A percentile compares a stretch with the other conserved stretches of the same genome.
phyloP scores from a whole-genome alignment of 2,888 invertebrate species.

The Pollenia angustigena region DNA sequence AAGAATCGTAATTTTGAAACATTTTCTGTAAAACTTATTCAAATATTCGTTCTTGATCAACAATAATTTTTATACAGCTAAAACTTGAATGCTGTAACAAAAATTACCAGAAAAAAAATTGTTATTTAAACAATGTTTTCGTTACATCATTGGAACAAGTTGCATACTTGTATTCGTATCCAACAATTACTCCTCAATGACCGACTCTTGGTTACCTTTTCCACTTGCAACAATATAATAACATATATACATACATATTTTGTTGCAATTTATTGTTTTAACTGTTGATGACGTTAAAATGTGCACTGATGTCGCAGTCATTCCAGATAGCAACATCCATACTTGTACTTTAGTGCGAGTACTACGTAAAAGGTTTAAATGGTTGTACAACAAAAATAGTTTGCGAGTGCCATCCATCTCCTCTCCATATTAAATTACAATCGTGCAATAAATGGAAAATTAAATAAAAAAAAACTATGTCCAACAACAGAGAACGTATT shows the following conservation, averaged over 20 bases:
- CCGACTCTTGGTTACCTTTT: neutral
- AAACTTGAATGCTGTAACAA: conserved; percentile 2
- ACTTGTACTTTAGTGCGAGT: neutral
- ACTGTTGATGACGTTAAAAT: conserved; percentile 37
- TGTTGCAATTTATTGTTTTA: neutral
- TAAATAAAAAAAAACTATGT: conserved; percentile 2
- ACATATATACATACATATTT: neutral
- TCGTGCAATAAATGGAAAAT: conserved; percentile 35
- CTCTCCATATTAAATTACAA: conserved; percentile 53
- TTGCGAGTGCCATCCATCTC: conserved; percentile 25
- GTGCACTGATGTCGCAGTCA: conserved; percentile 54
- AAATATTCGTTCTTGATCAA: conserved; percentile 26
- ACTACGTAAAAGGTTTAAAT: conserved; percentile 23
- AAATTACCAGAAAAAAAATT: neutral
- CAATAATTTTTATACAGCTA: neutral
- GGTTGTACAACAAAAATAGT: neutral
- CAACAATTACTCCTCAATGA: conserved; percentile 44
- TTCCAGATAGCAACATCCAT: conserved; percentile 31
- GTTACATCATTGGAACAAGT: conserved; percentile 40
- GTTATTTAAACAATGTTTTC: conserved; percentile 33
- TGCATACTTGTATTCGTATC: conserved; percentile 26
- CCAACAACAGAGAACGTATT: conserved; percentile 28
- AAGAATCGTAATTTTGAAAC: too few species aligned
- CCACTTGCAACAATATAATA: neutral
- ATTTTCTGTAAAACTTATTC: too few species aligned